These are phyloP conservation scores for Stomatorhinus ivindoensis DNA, from an alignment of 2,113 vertebrate genomes.

Conservation along the genomic window DNA sequence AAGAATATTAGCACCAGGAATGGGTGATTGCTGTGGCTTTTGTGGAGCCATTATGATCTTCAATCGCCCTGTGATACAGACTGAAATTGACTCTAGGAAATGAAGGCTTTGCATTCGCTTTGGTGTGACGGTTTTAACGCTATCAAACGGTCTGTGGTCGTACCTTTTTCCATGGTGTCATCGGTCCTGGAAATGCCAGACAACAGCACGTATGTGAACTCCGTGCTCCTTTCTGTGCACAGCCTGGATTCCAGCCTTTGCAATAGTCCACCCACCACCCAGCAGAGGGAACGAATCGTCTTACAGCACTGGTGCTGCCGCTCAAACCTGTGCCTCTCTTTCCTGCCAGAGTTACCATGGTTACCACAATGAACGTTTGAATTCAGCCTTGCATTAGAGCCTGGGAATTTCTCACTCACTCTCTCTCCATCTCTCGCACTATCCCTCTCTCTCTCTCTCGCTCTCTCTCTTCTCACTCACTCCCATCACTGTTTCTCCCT, in stretches of 20 bases:
- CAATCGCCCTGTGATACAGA: not conserved
- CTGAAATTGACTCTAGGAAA: not conserved
- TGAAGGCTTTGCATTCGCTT: not conserved
- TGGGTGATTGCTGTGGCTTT: not conserved
- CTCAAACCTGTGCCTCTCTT: slow-evolving; percentile 51
- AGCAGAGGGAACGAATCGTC: not conserved
- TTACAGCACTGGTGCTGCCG: not conserved
- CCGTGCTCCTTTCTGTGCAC: not conserved
- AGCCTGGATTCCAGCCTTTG: not conserved
- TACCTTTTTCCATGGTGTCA: not conserved
- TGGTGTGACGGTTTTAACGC: not conserved
- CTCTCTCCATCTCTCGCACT: slow-evolving; percentile 37
- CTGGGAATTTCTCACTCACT: slow-evolving; percentile 43
- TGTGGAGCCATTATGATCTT: not conserved
- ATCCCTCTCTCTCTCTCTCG: slow-evolving; percentile 37
- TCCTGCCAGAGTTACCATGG: slow-evolving; percentile 68
- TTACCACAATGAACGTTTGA: slow-evolving; percentile 68
- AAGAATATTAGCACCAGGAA: not conserved
- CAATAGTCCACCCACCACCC: slow-evolving; percentile 8
- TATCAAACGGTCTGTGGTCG: not conserved
- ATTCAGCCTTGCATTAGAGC: slow-evolving; percentile 66
- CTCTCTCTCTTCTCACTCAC: slow-evolving; percentile 31
- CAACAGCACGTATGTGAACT: not conserved
- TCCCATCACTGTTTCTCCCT: slow-evolving; percentile 27
- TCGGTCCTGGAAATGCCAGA: not conserved